Base-by-base conservation (phyloP, 1,140 invertebrate genomes). In the Ceratina australensis region DNA sequence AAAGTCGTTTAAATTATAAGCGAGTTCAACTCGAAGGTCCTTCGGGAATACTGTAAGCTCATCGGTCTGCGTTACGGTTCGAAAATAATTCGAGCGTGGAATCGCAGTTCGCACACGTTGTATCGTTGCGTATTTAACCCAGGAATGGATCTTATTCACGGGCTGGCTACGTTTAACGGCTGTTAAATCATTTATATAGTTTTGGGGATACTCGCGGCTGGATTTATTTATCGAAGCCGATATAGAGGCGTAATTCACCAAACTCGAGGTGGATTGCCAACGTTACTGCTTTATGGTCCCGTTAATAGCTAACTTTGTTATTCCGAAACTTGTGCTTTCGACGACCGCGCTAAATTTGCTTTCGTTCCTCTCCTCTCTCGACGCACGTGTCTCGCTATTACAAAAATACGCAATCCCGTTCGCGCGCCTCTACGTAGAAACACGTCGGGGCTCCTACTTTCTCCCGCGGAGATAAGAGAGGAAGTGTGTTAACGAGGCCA, bases 291-390 rank as follows among this genome's bases (percentile, higher is more conserved):
- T 52, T 61, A 54, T 56, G 26, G 50, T 20, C 18, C 52, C 4
- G 33, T 57, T 65, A 74, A 74, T 74, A 74, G 22, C 72, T 24
- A 20, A 49, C 16, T 47, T 42, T 47, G 72, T 74, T 74, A 42
- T 66, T 57, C 72, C 10, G 61, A 54, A 74, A 74, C 22, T 18
- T 26, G 16, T n/a, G 63, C 12, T 20, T 52, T n/a, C 26, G 52
- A 42, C 15, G 47, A 7, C 56, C 24, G n/a, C 15, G 33, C 72
- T 54, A 64, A 63, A 73, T 73, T 15, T 22, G 26, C 22, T 54
- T 52, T 22, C n/a, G 16, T 33, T 73, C 10, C 28, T 56, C 20
- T 12, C 50, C 24, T 0, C 5, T 50, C 13, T 57, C 61, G 3
- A 66, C 20, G 24, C 72, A 66, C 72, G 49, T 66, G 64, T 66